Evolutionary conservation across 2,888 invertebrate species (phyloP), one percentile per base, ranked within the genome.

Genomic region (Campopleginae sp.): DNA sequence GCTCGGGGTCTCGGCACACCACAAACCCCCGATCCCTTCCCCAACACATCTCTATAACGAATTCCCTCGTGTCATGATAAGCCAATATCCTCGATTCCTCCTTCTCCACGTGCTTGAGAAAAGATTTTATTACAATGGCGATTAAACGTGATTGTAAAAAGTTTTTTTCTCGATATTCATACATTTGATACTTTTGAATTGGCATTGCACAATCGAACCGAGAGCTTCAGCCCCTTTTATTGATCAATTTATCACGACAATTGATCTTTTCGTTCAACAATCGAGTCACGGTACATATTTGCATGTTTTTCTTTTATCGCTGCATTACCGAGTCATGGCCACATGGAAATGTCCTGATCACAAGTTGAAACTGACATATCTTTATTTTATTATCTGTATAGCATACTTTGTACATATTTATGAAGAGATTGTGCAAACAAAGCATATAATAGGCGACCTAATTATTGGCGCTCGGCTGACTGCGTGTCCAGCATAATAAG

Each of bases 401-500:
- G 27, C 14, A 58, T 27, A 58, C 58, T 33, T 38, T 68, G 23
- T 58, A 17, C 14, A 23, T 31, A 81, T 46, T 66, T 66, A 33
- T 54, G 48, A 46, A 44, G n/a, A 75, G 27, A 74, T 83, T 86
- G 48, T 77, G 82, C 77, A 86, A 86, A 61, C 71, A 27, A 33
- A 74, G 54, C 63, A 31, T 80, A 58, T 72, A 68, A 80, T 76
- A 74, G 80, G 66, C 84, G 87, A 89, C 87, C 86, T 86, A 87
- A 88, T 88, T 86, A 84, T 87, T 84, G 86, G 83, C 86, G 78
- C 86, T 86, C 87, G 79, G 85, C 68, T 48, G 66, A 63, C 19
- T 61, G 83, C 89, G 89, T 88, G 88, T 80, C 80, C 75, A 10
- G 89, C 86, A 76, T 89, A 48, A 58, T 54, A 78, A 84, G 46